Evolutionary conservation across 2,797 vertebrate species (phyloP).

Genomic region (Catostomus latipinnis): DNA sequence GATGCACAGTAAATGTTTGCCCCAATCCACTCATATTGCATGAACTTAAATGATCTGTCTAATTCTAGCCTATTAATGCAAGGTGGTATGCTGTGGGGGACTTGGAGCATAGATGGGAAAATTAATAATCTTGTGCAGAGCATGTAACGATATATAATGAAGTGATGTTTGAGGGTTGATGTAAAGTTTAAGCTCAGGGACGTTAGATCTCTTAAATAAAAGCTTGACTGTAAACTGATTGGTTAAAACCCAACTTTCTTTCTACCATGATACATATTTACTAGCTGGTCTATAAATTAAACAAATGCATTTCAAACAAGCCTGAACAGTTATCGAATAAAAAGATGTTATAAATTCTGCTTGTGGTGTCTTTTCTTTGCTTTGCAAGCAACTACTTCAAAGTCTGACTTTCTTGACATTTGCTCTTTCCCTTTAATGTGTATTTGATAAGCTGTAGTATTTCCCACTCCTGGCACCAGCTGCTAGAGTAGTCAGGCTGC

Average conservation of each 20-base stretch:
- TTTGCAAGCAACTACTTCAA: background rate
- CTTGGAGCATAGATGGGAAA: slow-evolving; percentile 2
- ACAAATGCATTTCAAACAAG: background rate
- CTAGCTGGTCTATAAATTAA: background rate
- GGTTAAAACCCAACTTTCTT: too few relatives aligned
- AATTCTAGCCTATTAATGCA: background rate
- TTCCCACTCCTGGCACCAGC: background rate
- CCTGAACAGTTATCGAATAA: background rate
- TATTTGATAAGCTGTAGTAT: slow-evolving; percentile 30
- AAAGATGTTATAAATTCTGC: slow-evolving; percentile 14
- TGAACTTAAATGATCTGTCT: background rate
- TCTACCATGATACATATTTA: too few relatives aligned
- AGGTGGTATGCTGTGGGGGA: background rate
- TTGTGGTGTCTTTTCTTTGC: slow-evolving; percentile 17
- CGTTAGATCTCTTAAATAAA: slow-evolving; percentile 27
- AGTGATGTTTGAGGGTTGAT: slow-evolving; percentile 34
- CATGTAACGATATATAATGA: slow-evolving; percentile 25
- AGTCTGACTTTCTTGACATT: slow-evolving; percentile 23
- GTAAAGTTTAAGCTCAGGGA: slow-evolving; percentile 25
- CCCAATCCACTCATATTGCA: background rate
- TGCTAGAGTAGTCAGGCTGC: background rate
- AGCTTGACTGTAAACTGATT: slow-evolving; percentile 12
- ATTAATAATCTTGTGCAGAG: slow-evolving; percentile 5
- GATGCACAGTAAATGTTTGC: background rate
- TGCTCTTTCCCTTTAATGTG: slow-evolving; percentile 34